phyloP scores from a whole-genome alignment of 2,113 vertebrate genomes.

The Callionymus lyra region DNA sequence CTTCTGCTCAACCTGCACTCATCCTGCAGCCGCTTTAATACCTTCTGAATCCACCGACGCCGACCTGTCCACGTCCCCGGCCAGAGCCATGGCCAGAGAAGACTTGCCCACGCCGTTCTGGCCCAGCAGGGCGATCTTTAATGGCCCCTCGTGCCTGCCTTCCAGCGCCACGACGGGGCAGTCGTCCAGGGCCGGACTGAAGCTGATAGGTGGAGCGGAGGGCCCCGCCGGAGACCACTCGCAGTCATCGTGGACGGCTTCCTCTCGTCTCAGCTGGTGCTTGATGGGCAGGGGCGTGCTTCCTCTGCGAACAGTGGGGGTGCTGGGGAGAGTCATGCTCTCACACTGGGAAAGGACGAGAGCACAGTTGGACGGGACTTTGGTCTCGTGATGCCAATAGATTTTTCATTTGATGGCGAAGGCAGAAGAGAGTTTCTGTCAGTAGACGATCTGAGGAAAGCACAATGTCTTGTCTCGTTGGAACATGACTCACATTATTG shows the following conservation, averaged over 20 bases:
- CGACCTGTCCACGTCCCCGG: constrained; percentile 60
- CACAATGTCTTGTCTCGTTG: too few species aligned
- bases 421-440: too few species aligned
- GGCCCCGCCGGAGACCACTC: constrained; percentile 69
- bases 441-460: too few species aligned
- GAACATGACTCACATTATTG: too few species aligned
- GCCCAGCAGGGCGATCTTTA: constrained; percentile 72
- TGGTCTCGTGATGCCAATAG: too few species aligned
- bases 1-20: not conserved
- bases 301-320: constrained; percentile 69
- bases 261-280: constrained; percentile 74
- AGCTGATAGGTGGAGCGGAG: constrained; percentile 54
- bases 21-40: constrained; percentile 18
- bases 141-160: constrained; percentile 42
- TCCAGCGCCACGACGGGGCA: constrained; percentile 40
- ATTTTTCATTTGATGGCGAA: too few species aligned
- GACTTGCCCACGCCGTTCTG: constrained; percentile 84
- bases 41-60: constrained; percentile 60
- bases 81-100: constrained; percentile 72
- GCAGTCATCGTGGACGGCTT: constrained; percentile 75
- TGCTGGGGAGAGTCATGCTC: constrained; percentile 63
- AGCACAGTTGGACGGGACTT: too few species aligned
- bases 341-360: constrained; percentile 30
- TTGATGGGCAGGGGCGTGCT: constrained; percentile 82
- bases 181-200: constrained; percentile 64